phyloP scores from a whole-genome alignment of 1,140 invertebrate genomes.

The Drosophila ohnishii region DNA sequence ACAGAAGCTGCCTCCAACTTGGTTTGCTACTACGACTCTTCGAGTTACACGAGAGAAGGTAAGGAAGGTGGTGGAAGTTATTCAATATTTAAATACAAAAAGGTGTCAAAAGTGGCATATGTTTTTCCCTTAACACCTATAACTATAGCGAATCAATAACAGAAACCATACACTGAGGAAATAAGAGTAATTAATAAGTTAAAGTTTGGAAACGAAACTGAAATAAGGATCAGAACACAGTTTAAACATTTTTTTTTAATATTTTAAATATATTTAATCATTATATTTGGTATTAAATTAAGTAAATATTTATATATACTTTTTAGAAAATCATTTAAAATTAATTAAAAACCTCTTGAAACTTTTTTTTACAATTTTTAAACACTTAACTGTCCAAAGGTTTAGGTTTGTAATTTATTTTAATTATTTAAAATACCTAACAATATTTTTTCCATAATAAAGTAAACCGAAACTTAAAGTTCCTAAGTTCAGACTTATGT shows the following conservation, averaged over 20 bases:
- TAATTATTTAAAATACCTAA: neutral
- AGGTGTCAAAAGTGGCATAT: neutral
- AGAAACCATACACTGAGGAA: neutral
- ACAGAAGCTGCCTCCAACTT: constrained; percentile 84
- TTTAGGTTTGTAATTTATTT: neutral
- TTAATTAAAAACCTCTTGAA: neutral
- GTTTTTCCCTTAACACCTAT: neutral
- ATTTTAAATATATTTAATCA: neutral
- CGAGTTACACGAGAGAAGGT: constrained; percentile 87
- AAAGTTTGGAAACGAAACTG: neutral
- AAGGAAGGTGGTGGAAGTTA: constrained; percentile 57
- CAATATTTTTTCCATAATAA: too few relatives aligned
- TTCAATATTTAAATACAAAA: neutral
- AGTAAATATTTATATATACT: too few relatives aligned
- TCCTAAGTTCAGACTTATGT: neutral
- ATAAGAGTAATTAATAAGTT: neutral
- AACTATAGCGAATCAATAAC: neutral
- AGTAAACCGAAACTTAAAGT: neutral
- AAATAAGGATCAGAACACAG: neutral
- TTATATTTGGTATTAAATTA: neutral
- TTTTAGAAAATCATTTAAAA: neutral
- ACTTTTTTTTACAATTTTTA: neutral
- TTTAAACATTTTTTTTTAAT: neutral
- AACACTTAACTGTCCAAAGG: neutral
- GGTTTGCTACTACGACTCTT: constrained; percentile 89